Evolutionary conservation across 1,140 invertebrate species (phyloP).

Genomic region (Drosophila repletoides): DNA sequence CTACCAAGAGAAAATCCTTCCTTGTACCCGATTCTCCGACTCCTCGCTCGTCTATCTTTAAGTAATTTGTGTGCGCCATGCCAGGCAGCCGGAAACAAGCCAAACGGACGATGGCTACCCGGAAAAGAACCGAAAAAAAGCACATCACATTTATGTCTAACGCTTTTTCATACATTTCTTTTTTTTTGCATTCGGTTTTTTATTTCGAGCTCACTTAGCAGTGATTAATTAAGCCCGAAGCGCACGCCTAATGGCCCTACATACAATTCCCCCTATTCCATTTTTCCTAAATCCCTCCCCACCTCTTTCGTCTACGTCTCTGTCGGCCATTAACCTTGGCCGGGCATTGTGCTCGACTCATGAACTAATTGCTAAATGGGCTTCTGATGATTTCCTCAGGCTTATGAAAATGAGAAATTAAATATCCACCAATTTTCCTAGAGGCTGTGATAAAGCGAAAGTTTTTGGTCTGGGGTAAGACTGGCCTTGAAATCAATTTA

Average conservation of each 20-base stretch:
- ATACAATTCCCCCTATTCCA: background rate
- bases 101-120: conserved; percentile 28
- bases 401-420: conserved; percentile 31
- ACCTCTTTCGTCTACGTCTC: background rate
- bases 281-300: background rate
- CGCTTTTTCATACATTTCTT: conserved; percentile 36
- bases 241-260: conserved; percentile 62
- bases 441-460: background rate
- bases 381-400: background rate
- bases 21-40: conserved; percentile 34
- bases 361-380: conserved; percentile 20
- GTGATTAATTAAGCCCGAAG: conserved; percentile 73
- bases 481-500: conserved; percentile 1
- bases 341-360: background rate
- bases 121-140: conserved; percentile 30
- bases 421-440: background rate
- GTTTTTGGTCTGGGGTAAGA: background rate
- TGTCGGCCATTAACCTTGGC: conserved; percentile 27
- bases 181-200: background rate
- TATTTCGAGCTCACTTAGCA: conserved; percentile 53
- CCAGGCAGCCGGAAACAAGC: conserved; percentile 52
- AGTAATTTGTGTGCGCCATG: conserved; percentile 69
- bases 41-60: conserved; percentile 57
- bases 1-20: conserved; percentile 8
- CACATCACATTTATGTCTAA: conserved; percentile 73